phyloP scores from a whole-genome alignment of 2,113 vertebrate genomes.

The Vulpes vulpes region DNA sequence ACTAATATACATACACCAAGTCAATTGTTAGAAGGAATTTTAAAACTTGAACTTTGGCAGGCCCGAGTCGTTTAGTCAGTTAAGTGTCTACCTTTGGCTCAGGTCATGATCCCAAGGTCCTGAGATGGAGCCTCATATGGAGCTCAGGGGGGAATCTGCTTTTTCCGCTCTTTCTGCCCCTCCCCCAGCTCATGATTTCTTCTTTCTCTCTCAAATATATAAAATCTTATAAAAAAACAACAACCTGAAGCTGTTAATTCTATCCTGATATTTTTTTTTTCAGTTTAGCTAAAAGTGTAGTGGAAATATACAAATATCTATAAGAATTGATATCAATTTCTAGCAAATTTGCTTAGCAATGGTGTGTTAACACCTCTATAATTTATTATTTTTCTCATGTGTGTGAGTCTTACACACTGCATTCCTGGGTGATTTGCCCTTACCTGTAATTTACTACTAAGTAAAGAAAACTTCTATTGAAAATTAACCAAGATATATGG shows the following conservation, averaged over 20 bases:
- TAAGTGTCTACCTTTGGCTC: too few relatives aligned
- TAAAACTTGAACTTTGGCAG: too few relatives aligned
- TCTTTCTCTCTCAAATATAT: background rate
- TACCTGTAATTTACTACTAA: background rate
- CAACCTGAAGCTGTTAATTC: too few relatives aligned
- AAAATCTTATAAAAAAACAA: too few relatives aligned
- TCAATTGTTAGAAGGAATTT: too few relatives aligned
- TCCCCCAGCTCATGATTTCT: too few relatives aligned
- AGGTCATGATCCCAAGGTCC: too few relatives aligned
- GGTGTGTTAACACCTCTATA: background rate
- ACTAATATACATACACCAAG: too few relatives aligned
- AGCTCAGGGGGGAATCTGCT: too few relatives aligned
- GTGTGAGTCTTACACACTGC: background rate
- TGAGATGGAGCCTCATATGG: too few relatives aligned
- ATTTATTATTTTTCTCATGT: background rate
- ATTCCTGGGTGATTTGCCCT: background rate
- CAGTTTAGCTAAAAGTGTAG: background rate
- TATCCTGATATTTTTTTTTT: background rate
- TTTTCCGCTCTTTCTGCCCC: too few relatives aligned
- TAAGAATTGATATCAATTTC: background rate
- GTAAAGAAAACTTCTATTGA: background rate
- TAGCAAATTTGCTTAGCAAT: background rate
- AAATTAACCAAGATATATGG: background rate
- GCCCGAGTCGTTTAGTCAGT: too few relatives aligned
- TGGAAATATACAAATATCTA: background rate